Conservation (phyloP, 1,140 invertebrate species). For the Octopus bimaculoides region DNA sequence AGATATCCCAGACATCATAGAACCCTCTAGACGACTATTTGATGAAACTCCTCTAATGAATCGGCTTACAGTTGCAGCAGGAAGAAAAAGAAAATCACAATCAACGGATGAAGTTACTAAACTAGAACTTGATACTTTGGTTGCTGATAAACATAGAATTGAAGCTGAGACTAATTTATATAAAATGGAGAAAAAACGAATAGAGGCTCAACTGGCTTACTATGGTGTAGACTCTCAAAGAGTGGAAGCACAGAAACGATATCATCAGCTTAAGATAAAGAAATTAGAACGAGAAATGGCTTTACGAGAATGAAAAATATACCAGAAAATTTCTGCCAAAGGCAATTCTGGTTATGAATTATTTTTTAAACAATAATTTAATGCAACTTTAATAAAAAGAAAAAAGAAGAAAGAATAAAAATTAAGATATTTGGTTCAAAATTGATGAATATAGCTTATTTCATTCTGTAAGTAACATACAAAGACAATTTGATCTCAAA, state of each 20-base stretch:
- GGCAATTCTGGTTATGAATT: too few species aligned
- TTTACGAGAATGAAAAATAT: neutral
- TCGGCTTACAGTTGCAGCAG: neutral
- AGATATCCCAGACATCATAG: neutral
- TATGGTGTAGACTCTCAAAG: conserved; percentile 3
- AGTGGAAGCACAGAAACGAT: conserved; percentile 6
- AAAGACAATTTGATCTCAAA: too few species aligned
- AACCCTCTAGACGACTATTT: neutral
- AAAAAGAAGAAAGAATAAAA: too few species aligned
- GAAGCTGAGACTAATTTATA: conserved; percentile 1
- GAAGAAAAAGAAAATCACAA: conserved; percentile 5
- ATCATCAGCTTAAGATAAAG: conserved; percentile 3
- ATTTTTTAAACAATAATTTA: too few species aligned
- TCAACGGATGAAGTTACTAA: conserved; percentile 6
- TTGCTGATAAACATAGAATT: neutral
- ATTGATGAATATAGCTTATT: too few species aligned
- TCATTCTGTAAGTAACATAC: too few species aligned
- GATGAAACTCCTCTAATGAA: neutral
- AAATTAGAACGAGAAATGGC: conserved; percentile 8
- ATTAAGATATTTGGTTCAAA: too few species aligned
- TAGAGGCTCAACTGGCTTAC: conserved; percentile 3
- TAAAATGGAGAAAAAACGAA: conserved; percentile 4
- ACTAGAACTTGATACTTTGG: conserved; percentile 7
- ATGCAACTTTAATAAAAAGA: too few species aligned
- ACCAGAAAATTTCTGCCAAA: neutral